Conservation (phyloP, 2,888 invertebrate genomes). For the Monochamus alternatus region DNA sequence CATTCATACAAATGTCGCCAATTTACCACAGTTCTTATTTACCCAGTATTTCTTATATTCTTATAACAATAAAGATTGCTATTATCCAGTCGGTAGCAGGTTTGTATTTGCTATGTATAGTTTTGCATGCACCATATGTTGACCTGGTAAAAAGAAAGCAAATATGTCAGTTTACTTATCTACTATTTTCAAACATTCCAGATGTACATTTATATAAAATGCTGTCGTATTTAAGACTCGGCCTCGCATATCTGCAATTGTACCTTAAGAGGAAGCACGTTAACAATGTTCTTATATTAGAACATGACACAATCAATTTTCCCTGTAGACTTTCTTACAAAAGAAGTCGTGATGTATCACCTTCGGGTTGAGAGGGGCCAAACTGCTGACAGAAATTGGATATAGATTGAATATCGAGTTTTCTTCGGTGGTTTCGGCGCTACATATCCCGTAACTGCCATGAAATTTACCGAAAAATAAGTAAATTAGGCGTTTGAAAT, state of each 20-base stretch:
- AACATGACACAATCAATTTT: constrained; percentile 67
- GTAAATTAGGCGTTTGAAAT: constrained; percentile 59
- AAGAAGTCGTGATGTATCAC: constrained; percentile 67
- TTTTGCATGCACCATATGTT: too few relatives aligned
- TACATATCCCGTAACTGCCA: constrained; percentile 63
- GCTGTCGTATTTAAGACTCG: too few relatives aligned
- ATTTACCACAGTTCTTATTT: too few relatives aligned
- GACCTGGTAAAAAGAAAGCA: too few relatives aligned
- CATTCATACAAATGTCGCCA: too few relatives aligned
- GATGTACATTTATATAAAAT: too few relatives aligned
- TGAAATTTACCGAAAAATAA: constrained; percentile 59
- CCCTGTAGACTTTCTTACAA: constrained; percentile 63
- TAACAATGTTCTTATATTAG: constrained; percentile 54
- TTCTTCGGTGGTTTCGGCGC: constrained; percentile 64
- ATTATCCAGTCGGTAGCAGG: too few relatives aligned
- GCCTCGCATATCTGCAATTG: neutral
- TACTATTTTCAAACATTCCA: too few relatives aligned
- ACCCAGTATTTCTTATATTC: too few relatives aligned
- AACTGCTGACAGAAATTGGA: constrained; percentile 69
- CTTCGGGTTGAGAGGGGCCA: constrained; percentile 62
- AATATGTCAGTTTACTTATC: too few relatives aligned
- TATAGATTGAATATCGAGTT: constrained; percentile 68
- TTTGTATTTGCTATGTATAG: too few relatives aligned
- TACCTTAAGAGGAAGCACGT: neutral
- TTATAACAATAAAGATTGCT: too few relatives aligned